Percentiles rank a stretch among this genome's conserved stretches.
phyloP scores from a whole-genome alignment of 1,140 invertebrate genomes.

The Hirudo medicinalis region DNA sequence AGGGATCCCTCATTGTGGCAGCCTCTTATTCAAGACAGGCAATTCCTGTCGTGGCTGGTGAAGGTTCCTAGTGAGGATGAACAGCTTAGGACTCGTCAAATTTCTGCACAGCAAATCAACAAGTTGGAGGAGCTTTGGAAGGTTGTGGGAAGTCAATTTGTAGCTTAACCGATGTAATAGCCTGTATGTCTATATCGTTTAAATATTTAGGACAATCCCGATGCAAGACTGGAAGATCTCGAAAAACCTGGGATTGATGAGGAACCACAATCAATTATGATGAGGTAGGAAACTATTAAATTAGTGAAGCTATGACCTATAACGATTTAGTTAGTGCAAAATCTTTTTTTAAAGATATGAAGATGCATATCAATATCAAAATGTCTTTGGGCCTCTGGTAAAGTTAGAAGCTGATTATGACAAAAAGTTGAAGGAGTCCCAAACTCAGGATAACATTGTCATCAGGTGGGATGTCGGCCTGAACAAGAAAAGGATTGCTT shows the following conservation, averaged over 20 bases:
- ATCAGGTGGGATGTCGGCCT: constrained; percentile 95
- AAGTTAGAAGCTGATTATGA: constrained; percentile 98
- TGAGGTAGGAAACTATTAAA: constrained; percentile 47
- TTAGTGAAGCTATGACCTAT: too few species aligned
- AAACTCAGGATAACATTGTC: constrained; percentile 95
- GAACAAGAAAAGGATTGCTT: constrained; percentile 91
- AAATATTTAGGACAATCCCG: constrained; percentile 64
- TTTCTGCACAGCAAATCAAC: constrained; percentile 89
- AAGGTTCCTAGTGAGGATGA: constrained; percentile 80
- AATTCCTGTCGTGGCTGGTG: constrained; percentile 88
- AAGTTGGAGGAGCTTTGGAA: constrained; percentile 98
- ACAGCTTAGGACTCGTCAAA: constrained; percentile 81
- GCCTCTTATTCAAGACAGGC: constrained; percentile 85
- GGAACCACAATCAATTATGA: constrained; percentile 82
- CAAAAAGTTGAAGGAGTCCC: constrained; percentile 90
- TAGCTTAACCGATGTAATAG: background rate
- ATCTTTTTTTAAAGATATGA: constrained; percentile 60
- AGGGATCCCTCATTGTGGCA: constrained; percentile 97
- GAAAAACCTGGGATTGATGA: constrained; percentile 94
- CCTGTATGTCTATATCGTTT: constrained; percentile 16
- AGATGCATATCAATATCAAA: constrained; percentile 97
- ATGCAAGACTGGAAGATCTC: constrained; percentile 91
- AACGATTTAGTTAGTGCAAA: background rate
- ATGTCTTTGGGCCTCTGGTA: constrained; percentile 91
- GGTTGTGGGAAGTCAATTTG: constrained; percentile 27